These are phyloP conservation scores for Lydus trimaculatus DNA, from an alignment of 2,888 invertebrate genomes.

Conservation along the genomic window DNA sequence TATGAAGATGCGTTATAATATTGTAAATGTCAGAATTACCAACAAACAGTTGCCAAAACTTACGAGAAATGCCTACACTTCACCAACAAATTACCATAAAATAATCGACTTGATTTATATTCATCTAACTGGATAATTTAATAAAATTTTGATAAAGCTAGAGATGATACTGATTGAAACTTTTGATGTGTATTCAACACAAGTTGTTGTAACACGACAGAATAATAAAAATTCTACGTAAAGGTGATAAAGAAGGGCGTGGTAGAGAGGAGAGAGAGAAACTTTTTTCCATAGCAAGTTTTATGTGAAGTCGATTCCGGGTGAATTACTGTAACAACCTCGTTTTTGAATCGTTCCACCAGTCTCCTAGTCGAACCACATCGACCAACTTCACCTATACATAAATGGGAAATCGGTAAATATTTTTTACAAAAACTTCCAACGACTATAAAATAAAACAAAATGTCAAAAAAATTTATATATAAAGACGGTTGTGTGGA, in stretches of 20 bases:
- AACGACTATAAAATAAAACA: neutral
- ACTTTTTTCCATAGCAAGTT: neutral
- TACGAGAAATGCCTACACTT: too few species aligned
- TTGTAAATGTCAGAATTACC: too few species aligned
- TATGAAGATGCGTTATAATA: too few species aligned
- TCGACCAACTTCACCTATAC: neutral
- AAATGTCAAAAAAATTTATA: neutral
- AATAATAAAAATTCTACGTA: neutral
- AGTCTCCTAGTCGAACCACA: neutral
- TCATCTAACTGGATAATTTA: conserved; percentile 10
- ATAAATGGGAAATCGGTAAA: neutral
- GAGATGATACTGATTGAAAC: neutral
- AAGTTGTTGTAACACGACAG: neutral
- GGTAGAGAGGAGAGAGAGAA: neutral
- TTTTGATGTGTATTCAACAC: neutral
- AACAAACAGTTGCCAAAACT: too few species aligned
- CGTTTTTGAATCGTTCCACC: neutral
- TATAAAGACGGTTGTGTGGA: neutral
- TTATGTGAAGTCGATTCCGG: neutral
- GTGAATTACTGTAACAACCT: neutral
- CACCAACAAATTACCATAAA: conserved; percentile 21
- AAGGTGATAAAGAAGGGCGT: neutral
- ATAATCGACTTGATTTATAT: conserved; percentile 23
- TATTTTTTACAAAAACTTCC: neutral
- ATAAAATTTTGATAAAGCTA: neutral